Conservation (phyloP, 2,888 invertebrate species). For the Drosophila barbarae region DNA sequence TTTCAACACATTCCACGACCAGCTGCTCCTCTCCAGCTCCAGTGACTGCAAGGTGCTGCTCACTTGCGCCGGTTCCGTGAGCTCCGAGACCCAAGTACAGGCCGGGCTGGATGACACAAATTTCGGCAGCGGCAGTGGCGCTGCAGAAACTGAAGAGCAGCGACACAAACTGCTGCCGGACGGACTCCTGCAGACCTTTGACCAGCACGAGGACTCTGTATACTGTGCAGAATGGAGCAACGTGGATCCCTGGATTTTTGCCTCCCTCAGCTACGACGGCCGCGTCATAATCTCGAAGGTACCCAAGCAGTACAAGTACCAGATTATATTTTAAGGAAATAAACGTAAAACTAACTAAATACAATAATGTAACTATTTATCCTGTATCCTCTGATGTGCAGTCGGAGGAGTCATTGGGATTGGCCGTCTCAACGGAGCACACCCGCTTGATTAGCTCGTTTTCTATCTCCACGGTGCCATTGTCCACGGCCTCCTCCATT, state of each 20-base stretch:
- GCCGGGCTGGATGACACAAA: conserved; percentile 35
- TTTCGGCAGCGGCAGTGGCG: conserved; percentile 11
- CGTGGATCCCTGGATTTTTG: conserved; percentile 99
- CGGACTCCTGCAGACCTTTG: conserved; percentile 93
- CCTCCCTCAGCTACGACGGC: conserved; percentile 97
- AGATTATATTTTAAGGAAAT: conserved; percentile 86
- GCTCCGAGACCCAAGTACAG: conserved; percentile 83
- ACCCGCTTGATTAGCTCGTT: conserved; percentile 78
- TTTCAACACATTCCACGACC: conserved; percentile 98
- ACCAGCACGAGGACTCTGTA: conserved; percentile 98
- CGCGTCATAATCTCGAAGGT: conserved; percentile 95
- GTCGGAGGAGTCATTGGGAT: conserved; percentile 84
- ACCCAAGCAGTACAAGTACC: conserved; percentile 96
- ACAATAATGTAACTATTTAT: conserved; percentile 47
- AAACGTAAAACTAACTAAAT: conserved; percentile 26
- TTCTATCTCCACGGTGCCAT: conserved; percentile 77
- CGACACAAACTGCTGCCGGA: conserved; percentile 82
- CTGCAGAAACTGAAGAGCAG: conserved; percentile 49
- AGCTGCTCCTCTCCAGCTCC: conserved; percentile 94
- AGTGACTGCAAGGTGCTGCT: conserved; percentile 96
- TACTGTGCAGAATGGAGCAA: conserved; percentile 98
- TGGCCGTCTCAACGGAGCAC: conserved; percentile 84
- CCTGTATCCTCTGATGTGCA: conserved; percentile 83
- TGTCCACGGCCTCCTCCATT: conserved; percentile 79
- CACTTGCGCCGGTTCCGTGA: conserved; percentile 91